These are phyloP conservation scores for Strix uralensis DNA, from an alignment of 2,113 vertebrate genomes.

Conservation along the genomic window DNA sequence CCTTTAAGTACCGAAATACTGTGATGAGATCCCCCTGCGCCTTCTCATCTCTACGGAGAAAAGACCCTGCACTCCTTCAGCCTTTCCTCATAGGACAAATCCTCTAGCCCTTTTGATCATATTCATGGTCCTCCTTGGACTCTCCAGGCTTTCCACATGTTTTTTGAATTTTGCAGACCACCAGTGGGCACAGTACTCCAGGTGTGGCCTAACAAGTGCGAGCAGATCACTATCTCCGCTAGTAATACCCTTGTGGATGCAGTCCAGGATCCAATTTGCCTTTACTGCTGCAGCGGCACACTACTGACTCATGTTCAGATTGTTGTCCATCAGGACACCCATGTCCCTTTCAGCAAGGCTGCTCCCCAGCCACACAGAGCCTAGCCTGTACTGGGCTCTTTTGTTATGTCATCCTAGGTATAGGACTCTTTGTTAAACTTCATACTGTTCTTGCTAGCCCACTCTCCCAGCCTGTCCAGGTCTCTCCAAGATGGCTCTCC, in stretches of 20 bases:
- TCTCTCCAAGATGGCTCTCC: background rate
- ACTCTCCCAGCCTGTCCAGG: background rate
- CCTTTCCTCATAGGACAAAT: background rate
- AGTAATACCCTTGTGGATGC: background rate
- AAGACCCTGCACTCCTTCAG: background rate
- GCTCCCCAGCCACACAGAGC: background rate
- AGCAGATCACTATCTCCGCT: background rate
- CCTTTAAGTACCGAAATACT: background rate
- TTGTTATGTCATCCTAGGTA: background rate
- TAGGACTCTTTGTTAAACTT: background rate
- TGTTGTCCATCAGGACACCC: background rate
- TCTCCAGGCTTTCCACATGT: background rate
- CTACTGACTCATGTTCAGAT: background rate
- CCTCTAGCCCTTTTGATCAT: background rate
- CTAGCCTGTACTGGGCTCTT: background rate
- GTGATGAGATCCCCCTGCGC: fast-evolving
- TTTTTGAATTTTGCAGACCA: background rate
- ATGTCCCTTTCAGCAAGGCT: background rate
- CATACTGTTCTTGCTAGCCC: background rate
- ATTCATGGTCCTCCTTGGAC: background rate
- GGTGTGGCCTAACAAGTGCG: background rate
- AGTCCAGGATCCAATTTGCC: background rate
- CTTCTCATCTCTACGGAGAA: background rate
- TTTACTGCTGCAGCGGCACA: background rate
- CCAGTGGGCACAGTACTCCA: background rate